phyloP scores from a whole-genome alignment of 1,140 invertebrate genomes.

The Zaprionus gabonicus region DNA sequence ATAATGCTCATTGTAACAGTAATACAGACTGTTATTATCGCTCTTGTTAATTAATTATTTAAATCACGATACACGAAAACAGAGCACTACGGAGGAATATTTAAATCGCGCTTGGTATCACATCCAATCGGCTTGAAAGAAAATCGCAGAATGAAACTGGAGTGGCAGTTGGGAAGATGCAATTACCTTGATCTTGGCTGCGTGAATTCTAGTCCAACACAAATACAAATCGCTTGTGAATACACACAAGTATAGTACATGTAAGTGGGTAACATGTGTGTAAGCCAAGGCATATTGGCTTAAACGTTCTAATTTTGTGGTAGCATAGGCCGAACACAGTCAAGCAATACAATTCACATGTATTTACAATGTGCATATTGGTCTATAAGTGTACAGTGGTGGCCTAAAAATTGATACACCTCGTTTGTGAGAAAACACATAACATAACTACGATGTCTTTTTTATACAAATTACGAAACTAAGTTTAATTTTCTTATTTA shows the following conservation, averaged over 20 bases:
- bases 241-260: not conserved
- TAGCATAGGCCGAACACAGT: conserved; percentile 24
- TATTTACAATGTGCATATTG: conserved; percentile 19
- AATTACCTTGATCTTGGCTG: conserved; percentile 62
- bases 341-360: conserved; percentile 2
- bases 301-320: conserved; percentile 33
- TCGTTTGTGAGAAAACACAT: not conserved
- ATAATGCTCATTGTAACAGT: not conserved
- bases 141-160: conserved; percentile 56
- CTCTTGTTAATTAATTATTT: conserved; percentile 8
- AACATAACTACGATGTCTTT: too few species aligned
- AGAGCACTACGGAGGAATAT: conserved; percentile 21
- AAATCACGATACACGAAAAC: conserved; percentile 16
- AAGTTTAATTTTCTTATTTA: too few species aligned
- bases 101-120: conserved; percentile 37
- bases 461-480: too few species aligned
- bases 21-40: not conserved
- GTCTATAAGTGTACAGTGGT: conserved; percentile 23
- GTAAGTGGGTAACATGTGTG: conserved; percentile 14
- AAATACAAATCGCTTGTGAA: conserved; percentile 8
- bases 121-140: conserved; percentile 46
- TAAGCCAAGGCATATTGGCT: conserved; percentile 19
- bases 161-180: conserved; percentile 49
- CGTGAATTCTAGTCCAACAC: conserved; percentile 59
- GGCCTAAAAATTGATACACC: not conserved